Conservation (phyloP, 1,140 invertebrate genomes). For the Lysiphlebus fabarum region DNA sequence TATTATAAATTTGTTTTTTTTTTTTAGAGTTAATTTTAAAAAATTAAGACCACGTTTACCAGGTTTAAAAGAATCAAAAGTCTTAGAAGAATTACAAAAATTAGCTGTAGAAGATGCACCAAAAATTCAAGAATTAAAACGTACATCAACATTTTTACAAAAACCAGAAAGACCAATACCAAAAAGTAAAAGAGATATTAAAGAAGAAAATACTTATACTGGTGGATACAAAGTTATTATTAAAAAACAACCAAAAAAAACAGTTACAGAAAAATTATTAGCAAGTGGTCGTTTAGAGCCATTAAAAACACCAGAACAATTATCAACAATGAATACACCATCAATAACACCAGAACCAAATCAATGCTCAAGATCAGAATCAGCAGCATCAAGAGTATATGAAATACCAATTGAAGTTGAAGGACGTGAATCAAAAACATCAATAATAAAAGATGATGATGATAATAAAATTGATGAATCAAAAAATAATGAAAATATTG, state of each 20-base stretch:
- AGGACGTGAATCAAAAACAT: constrained; percentile 10
- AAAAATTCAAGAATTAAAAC: constrained; percentile 57
- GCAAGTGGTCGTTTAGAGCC: constrained; percentile 43
- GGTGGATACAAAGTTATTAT: constrained; percentile 54
- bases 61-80: constrained; percentile 66
- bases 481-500: not conserved
- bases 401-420: constrained; percentile 7
- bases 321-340: constrained; percentile 12
- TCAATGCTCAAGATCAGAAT: constrained; percentile 7
- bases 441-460: too few species aligned
- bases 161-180: constrained; percentile 63
- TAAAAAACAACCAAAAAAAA: constrained; percentile 53
- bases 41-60: constrained; percentile 64
- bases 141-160: constrained; percentile 69
- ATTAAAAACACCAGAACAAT: constrained; percentile 39
- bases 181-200: constrained; percentile 41
- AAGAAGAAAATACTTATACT: constrained; percentile 21
- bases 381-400: not conserved
- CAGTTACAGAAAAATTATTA: constrained; percentile 43
- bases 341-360: constrained; percentile 3
- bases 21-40: constrained; percentile 64
- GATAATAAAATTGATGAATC: constrained; percentile 4
- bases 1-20: constrained; percentile 5
- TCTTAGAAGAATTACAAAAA: constrained; percentile 62
- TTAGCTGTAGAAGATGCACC: constrained; percentile 51